Base-by-base conservation (phyloP, 1,140 invertebrate species). In the Rhyzopertha dominica region DNA sequence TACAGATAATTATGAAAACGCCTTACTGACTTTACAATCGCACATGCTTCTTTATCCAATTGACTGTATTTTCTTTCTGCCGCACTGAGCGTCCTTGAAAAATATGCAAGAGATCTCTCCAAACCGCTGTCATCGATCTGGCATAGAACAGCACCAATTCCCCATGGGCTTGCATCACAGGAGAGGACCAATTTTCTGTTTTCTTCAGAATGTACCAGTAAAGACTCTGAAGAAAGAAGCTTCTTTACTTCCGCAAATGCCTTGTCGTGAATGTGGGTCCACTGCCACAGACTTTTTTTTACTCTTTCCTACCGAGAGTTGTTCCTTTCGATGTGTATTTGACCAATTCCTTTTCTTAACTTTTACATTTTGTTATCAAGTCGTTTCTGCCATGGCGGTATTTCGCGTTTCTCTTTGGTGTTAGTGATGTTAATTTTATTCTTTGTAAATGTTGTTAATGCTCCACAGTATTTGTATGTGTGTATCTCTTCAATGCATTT, bases 1-100 rank as follows among this genome's bases (percentile, higher is more conserved):
- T 37, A 37, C 4, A 53, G 28, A 17, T 70, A 76, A 14, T 74
- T 41, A 41, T 73, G 66, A 50, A 74, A 75, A 42, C 66, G 67
- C 36, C 59, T 58, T 34, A 71, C 41, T 47, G 62, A 53, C 67
- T 62, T 67, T 12, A 51, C 40, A 8, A 62, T 58, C 5, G 58
- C 53, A 7, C 61, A 16, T 1, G 56, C 60, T 41, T 66, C 58
- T 18, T 45, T 41, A 4, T 64, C 56, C 8, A 63, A 44, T 16
- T 58, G 56, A 14, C 50, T 46, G 31, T 56, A 54, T 36, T 49
- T 57, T 43, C 38, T 19, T 32, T 54, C 54, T 2, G 48, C 20
- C 17, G 19, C 35, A 30, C 19, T 25, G 13, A 57, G 24, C 1
- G 50, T 56, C 12, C 43, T 22, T 16, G 47, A 47, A 14, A 18